phyloP scores from a whole-genome alignment of 2,113 vertebrate genomes.

The Willisornis vidua region DNA sequence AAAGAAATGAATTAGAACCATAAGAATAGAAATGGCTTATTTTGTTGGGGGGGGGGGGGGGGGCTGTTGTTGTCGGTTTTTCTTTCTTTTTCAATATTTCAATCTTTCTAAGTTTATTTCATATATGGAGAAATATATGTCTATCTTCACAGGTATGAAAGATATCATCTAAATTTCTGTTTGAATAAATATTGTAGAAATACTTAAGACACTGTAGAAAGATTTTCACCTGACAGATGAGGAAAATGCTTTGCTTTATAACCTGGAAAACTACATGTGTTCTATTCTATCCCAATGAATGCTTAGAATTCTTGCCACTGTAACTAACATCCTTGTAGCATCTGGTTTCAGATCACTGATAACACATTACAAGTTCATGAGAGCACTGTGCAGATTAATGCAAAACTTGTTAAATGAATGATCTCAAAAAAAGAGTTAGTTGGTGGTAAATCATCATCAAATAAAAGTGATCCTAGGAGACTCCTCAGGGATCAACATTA shows the following conservation, averaged over 20 bases:
- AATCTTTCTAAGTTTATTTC: neutral
- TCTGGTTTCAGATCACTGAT: neutral
- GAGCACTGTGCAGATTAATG: neutral
- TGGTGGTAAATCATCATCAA: constrained; percentile 35
- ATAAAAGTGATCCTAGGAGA: neutral
- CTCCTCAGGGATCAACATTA: constrained; percentile 40
- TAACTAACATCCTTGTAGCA: neutral
- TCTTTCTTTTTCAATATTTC: neutral
- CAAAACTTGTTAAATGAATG: neutral
- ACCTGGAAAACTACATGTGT: neutral
- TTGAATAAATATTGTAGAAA: neutral
- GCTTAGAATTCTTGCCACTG: neutral
- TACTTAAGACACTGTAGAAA: neutral
- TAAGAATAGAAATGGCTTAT: neutral
- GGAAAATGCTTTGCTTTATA: neutral
- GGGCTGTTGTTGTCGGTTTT: fast-evolving
- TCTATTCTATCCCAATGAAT: neutral
- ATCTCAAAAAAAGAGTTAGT: constrained; percentile 3
- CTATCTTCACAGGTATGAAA: neutral
- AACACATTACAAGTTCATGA: neutral
- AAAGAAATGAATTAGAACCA: neutral
- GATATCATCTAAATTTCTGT: neutral
- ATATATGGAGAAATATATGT: neutral
- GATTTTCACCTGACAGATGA: neutral
- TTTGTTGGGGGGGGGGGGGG: fast-evolving